Base-by-base conservation (phyloP, 35 echinoderm and acorn worm genomes). In the Apostichopus japonicus region DNA sequence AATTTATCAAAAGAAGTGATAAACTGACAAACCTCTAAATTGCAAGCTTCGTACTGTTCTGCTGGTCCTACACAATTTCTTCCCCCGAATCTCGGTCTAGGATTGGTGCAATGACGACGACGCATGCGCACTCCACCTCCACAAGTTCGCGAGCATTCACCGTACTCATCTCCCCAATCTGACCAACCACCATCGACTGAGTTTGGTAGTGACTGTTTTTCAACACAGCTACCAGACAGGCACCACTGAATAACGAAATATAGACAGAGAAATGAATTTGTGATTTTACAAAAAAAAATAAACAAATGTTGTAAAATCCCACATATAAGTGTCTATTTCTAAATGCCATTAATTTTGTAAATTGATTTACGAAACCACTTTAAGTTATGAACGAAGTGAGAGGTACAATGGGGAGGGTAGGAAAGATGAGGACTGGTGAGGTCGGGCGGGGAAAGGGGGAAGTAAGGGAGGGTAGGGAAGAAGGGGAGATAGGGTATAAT, bases 121-220 rank as follows among this genome's bases (percentile, higher is more conserved):
- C 87, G 87, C 17, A 93, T 88, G 57, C 63, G 72, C 56, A 93
- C 92, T 87, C 94, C 94, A 22, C 94, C 94, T 9, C 94, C 94
- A 56, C 94, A 95, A 0, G 94, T 92, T 51, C 94, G 86, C 1
- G 94, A 95, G 67, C 94, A 95, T 6, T 88, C 55, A 8, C 83
- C 87, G 65, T 86, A 95, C 2, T 52, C 62, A 14, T 27, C 14
- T 19, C 92, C 94, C 92, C 84, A 95, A 0, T 67, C 92, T 0
- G 94, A 95, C 91, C 91, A 95, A 67, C 92, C 94, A 22, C 94
- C 94, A 54, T 95, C 54, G 59, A 95, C 76, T 6, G 86, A 25
- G 6, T 27, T 65, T 10, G 86, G 79, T 8, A 86, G 62, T 23
- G 73, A 7, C 5, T 80, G 92, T 77, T 52, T 72, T 0, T 0